Evolutionary conservation across 2,113 vertebrate genomes (phyloP).

Genomic region (Gobiocypris rarus): DNA sequence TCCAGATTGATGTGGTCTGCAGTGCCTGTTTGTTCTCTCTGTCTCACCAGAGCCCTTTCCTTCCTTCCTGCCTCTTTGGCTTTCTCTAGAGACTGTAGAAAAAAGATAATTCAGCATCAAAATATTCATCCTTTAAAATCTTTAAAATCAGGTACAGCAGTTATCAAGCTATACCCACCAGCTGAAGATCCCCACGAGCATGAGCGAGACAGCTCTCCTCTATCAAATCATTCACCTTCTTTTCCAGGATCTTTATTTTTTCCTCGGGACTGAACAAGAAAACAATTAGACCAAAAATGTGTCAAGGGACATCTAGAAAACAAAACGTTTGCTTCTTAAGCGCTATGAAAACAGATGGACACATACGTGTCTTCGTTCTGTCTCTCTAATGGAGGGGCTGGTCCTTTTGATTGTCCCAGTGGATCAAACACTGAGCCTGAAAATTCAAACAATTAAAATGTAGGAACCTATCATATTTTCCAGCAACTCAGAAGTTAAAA

Average conservation of each 20-base stretch:
- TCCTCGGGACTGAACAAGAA: constrained; percentile 85
- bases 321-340: not conserved
- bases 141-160: not conserved
- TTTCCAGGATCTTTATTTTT: constrained; percentile 93
- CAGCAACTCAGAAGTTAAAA: not conserved
- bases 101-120: not conserved
- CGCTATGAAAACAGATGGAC: not conserved
- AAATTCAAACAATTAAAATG: constrained; percentile 52
- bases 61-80: constrained; percentile 96
- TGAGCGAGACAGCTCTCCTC: constrained; percentile 95
- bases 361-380: constrained; percentile 91
- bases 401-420: constrained; percentile 87
- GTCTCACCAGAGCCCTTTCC: constrained; percentile 87
- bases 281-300: not conserved
- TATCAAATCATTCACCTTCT: constrained; percentile 92
- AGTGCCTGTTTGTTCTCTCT: constrained; percentile 84
- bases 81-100: constrained; percentile 87
- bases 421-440: constrained; percentile 90
- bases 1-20: constrained; percentile 89
- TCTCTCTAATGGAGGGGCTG: constrained; percentile 86
- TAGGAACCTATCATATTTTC: not conserved
- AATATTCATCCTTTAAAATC: not conserved
- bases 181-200: constrained; percentile 84
- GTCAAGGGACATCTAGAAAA: not conserved
- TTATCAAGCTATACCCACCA: constrained; percentile 75